Conservation (phyloP, 1,140 invertebrate species). For the Temnothorax longispinosus region DNA sequence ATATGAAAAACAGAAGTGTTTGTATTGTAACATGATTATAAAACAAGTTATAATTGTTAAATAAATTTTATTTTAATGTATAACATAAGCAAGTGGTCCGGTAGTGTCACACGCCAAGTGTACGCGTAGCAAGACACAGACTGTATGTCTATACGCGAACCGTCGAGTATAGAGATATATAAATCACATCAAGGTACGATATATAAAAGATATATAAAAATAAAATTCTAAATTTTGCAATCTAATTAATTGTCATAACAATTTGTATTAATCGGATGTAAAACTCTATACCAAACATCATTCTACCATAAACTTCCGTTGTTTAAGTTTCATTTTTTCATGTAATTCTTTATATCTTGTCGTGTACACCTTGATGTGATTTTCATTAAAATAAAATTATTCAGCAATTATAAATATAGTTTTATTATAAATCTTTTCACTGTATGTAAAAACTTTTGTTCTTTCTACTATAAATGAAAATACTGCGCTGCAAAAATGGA, state of each 20-base stretch:
- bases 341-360: not conserved
- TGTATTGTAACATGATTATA: not conserved
- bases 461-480: not conserved
- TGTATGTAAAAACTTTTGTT: not conserved
- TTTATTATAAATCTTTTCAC: constrained; percentile 1
- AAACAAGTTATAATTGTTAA: not conserved
- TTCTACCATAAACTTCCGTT: not conserved
- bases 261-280: too few relatives aligned
- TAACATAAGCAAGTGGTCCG: not conserved
- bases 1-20: not conserved
- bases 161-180: too few relatives aligned
- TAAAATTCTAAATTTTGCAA: not conserved
- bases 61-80: not conserved
- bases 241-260: not conserved
- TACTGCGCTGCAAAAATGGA: constrained; percentile 23
- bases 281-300: not conserved
- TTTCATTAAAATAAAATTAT: constrained; percentile 15
- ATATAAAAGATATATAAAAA: not conserved
- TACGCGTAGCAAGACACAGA: too few relatives aligned
- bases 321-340: not conserved
- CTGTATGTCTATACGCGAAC: too few relatives aligned
- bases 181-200: not conserved
- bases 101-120: too few relatives aligned
- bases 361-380: not conserved
- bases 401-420: not conserved